phyloP scores from a whole-genome alignment of 2,888 invertebrate species.

The Pristionchus japonicus region DNA sequence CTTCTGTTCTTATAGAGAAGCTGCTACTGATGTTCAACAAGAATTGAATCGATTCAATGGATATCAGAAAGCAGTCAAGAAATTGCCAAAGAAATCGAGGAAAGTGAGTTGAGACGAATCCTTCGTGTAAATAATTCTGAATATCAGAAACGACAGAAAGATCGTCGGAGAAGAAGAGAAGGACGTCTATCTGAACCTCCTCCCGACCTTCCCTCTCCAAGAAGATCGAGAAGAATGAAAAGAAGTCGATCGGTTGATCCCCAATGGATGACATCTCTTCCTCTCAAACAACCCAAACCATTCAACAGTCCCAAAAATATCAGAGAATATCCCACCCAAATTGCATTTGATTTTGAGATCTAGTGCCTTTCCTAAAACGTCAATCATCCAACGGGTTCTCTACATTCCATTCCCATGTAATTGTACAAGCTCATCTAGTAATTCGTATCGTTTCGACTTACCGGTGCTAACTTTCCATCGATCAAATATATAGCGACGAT shows the following conservation, averaged over 20 bases:
- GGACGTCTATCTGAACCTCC: slow-evolving; percentile 22
- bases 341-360: slow-evolving; percentile 22
- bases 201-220: not conserved
- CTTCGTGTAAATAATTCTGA: not conserved
- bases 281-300: not conserved
- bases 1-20: slow-evolving; percentile 21
- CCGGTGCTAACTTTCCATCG: not conserved
- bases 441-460: not conserved
- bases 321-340: not conserved
- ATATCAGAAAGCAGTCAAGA: not conserved
- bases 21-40: not conserved
- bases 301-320: not conserved
- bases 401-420: not conserved
- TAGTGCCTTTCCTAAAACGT: not conserved
- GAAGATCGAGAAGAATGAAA: not conserved
- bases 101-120: not conserved
- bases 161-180: slow-evolving; percentile 1
- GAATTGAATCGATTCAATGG: not conserved
- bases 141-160: not conserved
- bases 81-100: not conserved
- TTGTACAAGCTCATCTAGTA: not conserved
- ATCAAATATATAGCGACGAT: not conserved
- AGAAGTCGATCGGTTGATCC: slow-evolving; percentile 34
- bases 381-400: not conserved
- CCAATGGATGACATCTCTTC: not conserved